Percentiles rank a stretch among this genome's conserved stretches.
Conservation (phyloP, 2,888 invertebrate species). For the Alviniconcha strummeri region DNA sequence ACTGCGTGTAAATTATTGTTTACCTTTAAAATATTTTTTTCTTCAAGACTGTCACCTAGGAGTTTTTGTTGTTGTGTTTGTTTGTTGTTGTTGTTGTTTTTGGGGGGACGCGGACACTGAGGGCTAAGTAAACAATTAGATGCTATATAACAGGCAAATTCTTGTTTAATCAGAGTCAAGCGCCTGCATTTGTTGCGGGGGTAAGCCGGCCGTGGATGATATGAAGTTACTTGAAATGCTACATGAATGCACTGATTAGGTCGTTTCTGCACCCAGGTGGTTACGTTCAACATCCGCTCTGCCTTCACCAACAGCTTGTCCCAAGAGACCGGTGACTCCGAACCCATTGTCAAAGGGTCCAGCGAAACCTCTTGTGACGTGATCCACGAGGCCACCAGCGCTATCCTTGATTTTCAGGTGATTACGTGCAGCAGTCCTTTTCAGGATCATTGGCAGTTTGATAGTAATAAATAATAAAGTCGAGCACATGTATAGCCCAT, state of each 20-base stretch:
- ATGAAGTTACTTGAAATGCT: no score
- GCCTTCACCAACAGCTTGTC: constrained; percentile 56
- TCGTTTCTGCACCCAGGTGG: constrained; percentile 15
- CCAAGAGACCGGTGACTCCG: constrained; percentile 54
- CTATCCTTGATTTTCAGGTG: constrained; percentile 51
- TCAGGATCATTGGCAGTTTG: no score
- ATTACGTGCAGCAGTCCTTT: background rate
- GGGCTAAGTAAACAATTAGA: no score
- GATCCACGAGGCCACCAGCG: constrained; percentile 57
- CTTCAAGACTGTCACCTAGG: background rate
- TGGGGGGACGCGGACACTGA: background rate
- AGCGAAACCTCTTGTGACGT: constrained; percentile 56
- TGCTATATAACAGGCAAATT: no score
- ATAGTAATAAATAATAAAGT: no score
- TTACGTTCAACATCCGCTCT: constrained; percentile 64
- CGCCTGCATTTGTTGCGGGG: no score
- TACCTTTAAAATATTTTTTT: background rate
- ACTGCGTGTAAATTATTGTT: no score
- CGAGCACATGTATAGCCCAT: no score
- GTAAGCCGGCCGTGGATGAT: no score
- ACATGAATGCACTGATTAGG: no score
- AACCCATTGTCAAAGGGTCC: constrained; percentile 53
- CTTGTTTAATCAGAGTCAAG: no score
- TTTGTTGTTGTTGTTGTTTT: background rate
- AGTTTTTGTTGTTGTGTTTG: background rate